These are phyloP conservation scores for Melospiza melodia DNA, from an alignment of 2,113 vertebrate genomes.

Conservation along the genomic window DNA sequence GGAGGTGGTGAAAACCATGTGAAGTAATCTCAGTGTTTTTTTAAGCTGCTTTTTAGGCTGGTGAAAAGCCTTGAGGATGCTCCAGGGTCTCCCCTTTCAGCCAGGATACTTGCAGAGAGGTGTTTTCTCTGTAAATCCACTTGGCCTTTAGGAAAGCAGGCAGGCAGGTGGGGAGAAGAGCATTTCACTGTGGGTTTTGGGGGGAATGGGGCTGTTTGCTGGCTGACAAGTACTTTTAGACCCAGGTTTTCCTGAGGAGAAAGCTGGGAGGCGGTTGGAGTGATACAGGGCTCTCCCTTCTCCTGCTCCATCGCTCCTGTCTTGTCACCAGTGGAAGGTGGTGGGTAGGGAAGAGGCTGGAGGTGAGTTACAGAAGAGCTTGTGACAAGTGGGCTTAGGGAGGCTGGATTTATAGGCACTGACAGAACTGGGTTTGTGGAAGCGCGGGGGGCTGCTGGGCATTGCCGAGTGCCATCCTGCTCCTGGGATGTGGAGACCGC, in stretches of 20 bases:
- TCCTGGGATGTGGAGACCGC: rapidly evolving
- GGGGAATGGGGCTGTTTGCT: background rate
- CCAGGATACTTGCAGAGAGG: background rate
- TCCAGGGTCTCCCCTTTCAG: background rate
- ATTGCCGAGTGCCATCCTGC: background rate
- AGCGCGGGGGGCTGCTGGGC: background rate
- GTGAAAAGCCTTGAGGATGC: background rate
- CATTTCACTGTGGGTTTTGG: background rate
- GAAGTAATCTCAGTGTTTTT: background rate
- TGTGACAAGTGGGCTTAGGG: background rate
- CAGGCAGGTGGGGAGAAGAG: background rate
- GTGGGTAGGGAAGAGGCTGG: background rate
- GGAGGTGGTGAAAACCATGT: background rate
- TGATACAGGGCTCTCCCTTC: background rate
- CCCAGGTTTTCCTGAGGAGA: background rate
- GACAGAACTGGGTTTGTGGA: slow-evolving; percentile 47
- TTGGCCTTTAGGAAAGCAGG: background rate
- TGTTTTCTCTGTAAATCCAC: background rate
- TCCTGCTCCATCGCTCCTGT: background rate
- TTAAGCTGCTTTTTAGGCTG: background rate
- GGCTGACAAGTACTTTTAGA: background rate
- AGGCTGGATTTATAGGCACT: slow-evolving; percentile 19
- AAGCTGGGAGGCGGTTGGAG: rapidly evolving
- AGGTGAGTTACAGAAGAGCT: background rate
- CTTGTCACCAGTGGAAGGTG: background rate